These are phyloP conservation scores for Tretioscincus oriximinensis DNA, from an alignment of 2,113 vertebrate species.

Conservation along the genomic window DNA sequence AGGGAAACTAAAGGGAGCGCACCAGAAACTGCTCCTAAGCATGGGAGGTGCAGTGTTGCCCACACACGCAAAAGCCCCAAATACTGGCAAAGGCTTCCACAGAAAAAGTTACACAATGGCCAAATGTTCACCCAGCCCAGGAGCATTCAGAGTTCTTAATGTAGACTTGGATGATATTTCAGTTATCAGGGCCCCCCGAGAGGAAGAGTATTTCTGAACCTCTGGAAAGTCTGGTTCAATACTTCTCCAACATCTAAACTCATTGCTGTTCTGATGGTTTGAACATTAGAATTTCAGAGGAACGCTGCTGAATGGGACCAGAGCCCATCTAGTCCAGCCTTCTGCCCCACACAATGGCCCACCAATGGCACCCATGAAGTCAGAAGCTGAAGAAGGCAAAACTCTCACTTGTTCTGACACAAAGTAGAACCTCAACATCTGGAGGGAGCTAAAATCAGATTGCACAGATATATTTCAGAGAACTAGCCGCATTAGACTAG, in stretches of 20 bases:
- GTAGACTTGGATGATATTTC: constrained; percentile 42
- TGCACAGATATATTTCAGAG: neutral
- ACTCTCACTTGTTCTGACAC: too few relatives aligned
- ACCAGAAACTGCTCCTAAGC: constrained; percentile 35
- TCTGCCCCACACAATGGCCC: too few relatives aligned
- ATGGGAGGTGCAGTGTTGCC: neutral
- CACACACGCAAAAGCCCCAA: neutral
- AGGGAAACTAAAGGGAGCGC: neutral
- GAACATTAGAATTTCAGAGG: too few relatives aligned
- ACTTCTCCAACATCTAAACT: constrained; percentile 9
- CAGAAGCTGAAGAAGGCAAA: too few relatives aligned
- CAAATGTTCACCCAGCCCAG: neutral
- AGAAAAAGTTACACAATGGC: neutral
- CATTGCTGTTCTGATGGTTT: neutral
- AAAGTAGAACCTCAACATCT: too few relatives aligned
- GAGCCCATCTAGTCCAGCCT: too few relatives aligned
- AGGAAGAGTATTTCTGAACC: constrained; percentile 51
- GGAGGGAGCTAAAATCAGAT: neutral
- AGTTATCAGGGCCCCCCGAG: constrained; percentile 40
- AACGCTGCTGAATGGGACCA: too few relatives aligned
- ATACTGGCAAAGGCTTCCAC: neutral
- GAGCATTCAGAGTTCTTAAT: constrained; percentile 40
- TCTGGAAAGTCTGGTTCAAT: constrained; percentile 22
- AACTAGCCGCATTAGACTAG: neutral
- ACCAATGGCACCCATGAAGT: too few relatives aligned